Percentiles rank a stretch among this genome's conserved stretches.
Conservation (phyloP, 2,888 invertebrate species). For the Chaetogeoica ovagalla region DNA sequence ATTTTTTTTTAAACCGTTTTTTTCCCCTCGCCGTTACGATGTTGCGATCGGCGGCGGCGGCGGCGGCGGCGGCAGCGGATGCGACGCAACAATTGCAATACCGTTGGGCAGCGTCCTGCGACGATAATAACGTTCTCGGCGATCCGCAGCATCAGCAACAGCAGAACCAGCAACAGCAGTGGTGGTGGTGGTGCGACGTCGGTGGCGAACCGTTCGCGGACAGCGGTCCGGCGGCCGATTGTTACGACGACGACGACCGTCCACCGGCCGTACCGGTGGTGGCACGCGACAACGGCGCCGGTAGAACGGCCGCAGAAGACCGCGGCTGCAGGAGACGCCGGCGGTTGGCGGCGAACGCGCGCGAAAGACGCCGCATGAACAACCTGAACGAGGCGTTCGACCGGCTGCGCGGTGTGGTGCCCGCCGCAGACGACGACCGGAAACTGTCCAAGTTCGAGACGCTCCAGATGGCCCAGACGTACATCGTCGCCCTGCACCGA, state of each 20-base stretch:
- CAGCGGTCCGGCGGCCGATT: constrained; percentile 37
- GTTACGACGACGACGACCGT: too few relatives aligned
- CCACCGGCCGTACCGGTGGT: neutral
- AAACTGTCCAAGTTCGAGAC: constrained; percentile 78
- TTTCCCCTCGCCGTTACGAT: neutral
- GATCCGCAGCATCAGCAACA: too few relatives aligned
- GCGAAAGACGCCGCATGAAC: constrained; percentile 75
- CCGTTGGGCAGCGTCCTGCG: neutral
- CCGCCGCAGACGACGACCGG: constrained; percentile 71
- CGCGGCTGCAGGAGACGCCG: constrained; percentile 59
- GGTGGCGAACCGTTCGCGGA: neutral
- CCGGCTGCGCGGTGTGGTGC: constrained; percentile 71
- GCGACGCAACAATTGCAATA: neutral
- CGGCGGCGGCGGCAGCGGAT: neutral
- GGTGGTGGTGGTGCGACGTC: neutral
- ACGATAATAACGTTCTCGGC: too few relatives aligned
- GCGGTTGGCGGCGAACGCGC: constrained; percentile 73
- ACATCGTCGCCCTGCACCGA: constrained; percentile 72
- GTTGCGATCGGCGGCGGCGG: neutral
- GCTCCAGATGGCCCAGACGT: constrained; percentile 78
- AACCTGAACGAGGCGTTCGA: constrained; percentile 78
- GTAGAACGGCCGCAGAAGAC: constrained; percentile 58
- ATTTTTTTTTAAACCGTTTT: too few relatives aligned
- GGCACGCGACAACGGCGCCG: constrained; percentile 56
- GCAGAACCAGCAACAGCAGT: too few relatives aligned